Base-by-base conservation (phyloP, 2,113 vertebrate genomes). In the Bostrychus sinensis region DNA sequence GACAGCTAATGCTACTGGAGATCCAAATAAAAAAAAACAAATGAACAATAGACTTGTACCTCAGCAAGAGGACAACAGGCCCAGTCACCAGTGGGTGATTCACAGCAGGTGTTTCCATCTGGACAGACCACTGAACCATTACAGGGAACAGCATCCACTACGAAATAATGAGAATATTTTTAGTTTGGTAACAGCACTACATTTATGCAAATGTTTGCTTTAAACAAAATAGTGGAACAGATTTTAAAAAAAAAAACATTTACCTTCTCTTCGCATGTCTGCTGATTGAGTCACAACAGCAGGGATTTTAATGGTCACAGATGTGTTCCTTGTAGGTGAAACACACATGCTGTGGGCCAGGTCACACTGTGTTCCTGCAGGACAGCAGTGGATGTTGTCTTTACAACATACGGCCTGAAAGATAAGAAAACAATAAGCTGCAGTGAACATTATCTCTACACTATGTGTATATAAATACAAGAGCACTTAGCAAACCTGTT, bases 71-170 rank as follows among this genome's bases (percentile, higher is more conserved):
- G 92, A 77, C 93, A 95, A 70, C 94, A 94, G 1, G 81, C 90
- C 92, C 92, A 93, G 0, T 22, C 0, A 14, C 62, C 89, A 1
- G 1, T 1, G 0, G 42, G 0, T 0, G 45, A 86, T 0, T 62
- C 84, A 68, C 95, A 96, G 91, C 94, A 96, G 2, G 95, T 96
- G 79, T 1, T 79, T 0, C 91, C 89, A 0, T 91, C 83, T 0
- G 91, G 86, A 41, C 95, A 96, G 71, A 88, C 85, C 11, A 77
- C 91, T 0, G 89, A 81, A 11, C 73, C 79, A 9, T 92, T 87
- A 45, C 91, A 92, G 66, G 82, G 77, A 45, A 92, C 86, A 0
- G 34, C 25, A 0, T 0, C 17, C 12, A 7, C 84, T 89, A 56
- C 46, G 57, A 70, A n/a, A 46, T 1, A 37, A 60, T n/a, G 22